Evolutionary conservation across 2,797 vertebrate species (phyloP).

Genomic region (Mustela erminea): DNA sequence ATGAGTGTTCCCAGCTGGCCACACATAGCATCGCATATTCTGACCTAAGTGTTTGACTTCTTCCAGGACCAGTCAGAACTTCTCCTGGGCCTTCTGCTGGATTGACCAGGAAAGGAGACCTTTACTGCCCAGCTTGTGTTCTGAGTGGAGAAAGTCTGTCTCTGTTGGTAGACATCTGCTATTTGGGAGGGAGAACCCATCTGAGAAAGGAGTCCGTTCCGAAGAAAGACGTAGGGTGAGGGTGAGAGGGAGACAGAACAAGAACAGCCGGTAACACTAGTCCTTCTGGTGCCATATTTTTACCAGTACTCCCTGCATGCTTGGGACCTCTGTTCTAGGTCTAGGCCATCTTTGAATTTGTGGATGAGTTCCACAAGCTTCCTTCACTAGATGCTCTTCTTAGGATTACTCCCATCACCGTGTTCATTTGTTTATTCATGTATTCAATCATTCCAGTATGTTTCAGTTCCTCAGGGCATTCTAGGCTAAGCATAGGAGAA

Average conservation of each 20-base stretch:
- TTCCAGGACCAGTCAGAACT: background rate
- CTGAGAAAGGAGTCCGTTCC: background rate
- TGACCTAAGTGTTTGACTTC: background rate
- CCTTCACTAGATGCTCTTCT: background rate
- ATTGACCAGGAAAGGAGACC: background rate
- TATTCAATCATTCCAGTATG: background rate
- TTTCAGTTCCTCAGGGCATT: background rate
- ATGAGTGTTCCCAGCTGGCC: background rate
- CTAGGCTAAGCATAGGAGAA: background rate
- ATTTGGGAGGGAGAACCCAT: background rate
- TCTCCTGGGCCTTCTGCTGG: too few relatives aligned
- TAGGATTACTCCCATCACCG: background rate
- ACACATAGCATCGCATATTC: background rate
- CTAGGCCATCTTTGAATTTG: background rate
- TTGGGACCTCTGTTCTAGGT: background rate
- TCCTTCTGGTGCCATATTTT: background rate
- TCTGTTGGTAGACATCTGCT: background rate
- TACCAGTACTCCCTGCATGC: background rate
- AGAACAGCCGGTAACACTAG: background rate
- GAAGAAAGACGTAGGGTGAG: fast-evolving
- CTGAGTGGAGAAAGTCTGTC: background rate
- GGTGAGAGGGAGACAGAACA: background rate
- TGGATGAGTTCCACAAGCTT: background rate
- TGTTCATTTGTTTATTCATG: background rate
- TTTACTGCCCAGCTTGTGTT: background rate